Percentiles rank a stretch among this genome's conserved stretches.
phyloP scores from a whole-genome alignment of 2,888 invertebrate genomes.

The Gymnosoma rotundatum region DNA sequence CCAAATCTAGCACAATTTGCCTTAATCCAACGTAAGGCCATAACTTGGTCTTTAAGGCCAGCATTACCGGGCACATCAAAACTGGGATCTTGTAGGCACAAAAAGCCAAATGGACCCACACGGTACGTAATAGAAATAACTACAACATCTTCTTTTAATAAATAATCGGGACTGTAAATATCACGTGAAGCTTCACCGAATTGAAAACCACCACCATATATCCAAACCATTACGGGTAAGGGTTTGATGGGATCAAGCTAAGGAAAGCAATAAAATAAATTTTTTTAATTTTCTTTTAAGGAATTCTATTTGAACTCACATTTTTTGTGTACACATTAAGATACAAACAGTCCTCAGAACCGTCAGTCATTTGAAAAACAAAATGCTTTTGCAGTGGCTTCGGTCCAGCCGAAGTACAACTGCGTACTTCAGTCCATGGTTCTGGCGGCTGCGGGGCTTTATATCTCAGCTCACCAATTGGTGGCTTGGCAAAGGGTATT shows the following conservation, averaged over 20 bases:
- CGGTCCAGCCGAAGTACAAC: conserved; percentile 81
- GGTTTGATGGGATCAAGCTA: conserved; percentile 79
- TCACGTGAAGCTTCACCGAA: conserved; percentile 82
- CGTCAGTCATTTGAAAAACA: conserved; percentile 81
- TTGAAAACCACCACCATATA: conserved; percentile 84
- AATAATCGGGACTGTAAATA: conserved; percentile 82
- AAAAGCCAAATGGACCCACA: conserved; percentile 83
- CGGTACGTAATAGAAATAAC: conserved; percentile 83
- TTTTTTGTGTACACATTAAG: conserved; percentile 83
- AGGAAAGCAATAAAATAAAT: not conserved
- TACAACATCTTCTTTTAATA: conserved; percentile 83
- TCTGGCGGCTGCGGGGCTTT: conserved; percentile 82
- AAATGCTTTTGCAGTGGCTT: conserved; percentile 81
- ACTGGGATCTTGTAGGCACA: conserved; percentile 82
- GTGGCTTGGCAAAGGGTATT: conserved; percentile 81
- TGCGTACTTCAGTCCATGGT: conserved; percentile 82
- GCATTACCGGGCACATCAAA: conserved; percentile 84
- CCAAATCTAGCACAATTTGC: conserved; percentile 83
- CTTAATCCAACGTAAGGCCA: conserved; percentile 83
- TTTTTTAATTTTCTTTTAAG: not conserved
- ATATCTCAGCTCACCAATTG: conserved; percentile 79
- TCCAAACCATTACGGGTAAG: conserved; percentile 83
- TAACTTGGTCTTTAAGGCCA: conserved; percentile 83
- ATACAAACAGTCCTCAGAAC: conserved; percentile 84
- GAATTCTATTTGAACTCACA: conserved; percentile 73